Evolutionary conservation across 2,113 vertebrate genomes (phyloP).

Genomic region (Gymnobelideus leadbeateri): DNA sequence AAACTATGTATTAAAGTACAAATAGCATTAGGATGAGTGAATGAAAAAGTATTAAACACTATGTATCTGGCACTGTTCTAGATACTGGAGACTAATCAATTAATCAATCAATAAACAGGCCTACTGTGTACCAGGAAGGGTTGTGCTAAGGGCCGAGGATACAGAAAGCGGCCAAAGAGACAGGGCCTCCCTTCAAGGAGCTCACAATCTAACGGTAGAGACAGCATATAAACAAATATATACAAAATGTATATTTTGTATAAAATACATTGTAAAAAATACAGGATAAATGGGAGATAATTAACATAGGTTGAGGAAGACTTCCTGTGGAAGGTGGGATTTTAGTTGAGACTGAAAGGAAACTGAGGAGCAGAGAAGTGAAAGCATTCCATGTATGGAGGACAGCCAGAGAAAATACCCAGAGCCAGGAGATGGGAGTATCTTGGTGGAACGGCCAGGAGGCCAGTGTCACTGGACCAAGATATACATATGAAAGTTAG

Average conservation of each 20-base stretch:
- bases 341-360: neutral
- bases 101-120: neutral
- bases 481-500: neutral
- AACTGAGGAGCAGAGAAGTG: neutral
- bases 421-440: neutral
- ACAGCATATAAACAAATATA: neutral
- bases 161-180: neutral
- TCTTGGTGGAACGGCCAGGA: neutral
- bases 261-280: too few species aligned
- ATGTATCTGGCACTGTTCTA: neutral
- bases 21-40: neutral
- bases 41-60: neutral
- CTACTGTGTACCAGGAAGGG: neutral
- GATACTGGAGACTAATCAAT: neutral
- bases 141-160: neutral
- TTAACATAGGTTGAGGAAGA: neutral
- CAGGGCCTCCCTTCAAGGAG: neutral
- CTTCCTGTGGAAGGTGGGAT: neutral
- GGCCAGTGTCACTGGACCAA: neutral
- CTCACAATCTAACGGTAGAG: neutral
- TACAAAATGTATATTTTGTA: too few species aligned
- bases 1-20: neutral
- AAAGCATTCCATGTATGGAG: neutral
- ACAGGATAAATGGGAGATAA: neutral
- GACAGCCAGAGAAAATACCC: neutral